Base-by-base conservation (phyloP, 2,888 invertebrate genomes). In the Trachelus iudaicus region DNA sequence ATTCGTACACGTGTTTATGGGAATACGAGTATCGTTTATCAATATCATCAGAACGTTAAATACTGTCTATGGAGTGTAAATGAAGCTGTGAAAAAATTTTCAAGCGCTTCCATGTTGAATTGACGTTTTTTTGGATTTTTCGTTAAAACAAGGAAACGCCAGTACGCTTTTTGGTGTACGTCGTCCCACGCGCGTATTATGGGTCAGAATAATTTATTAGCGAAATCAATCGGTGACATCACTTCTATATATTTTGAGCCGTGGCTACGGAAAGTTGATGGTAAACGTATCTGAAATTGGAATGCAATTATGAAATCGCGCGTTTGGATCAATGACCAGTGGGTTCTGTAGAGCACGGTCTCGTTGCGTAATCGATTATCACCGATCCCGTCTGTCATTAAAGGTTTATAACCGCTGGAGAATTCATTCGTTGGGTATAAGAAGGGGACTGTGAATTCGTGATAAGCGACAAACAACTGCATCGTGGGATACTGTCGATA, bases 281-380 rank as follows among this genome's bases (percentile, higher is more conserved):
- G 34, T 23, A 23, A 76, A 56, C 73, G 71, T 69, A 69, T 81
- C 77, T 79, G 74, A 83, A 81, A 85, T 85, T 80, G 83, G 83
- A 85, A 87, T 83, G 86, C 79, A 83, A 85, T 86, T 87, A 83
- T 83, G 83, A 86, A 85, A 85, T 83, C 79, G 77, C 80, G 74
- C 75, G 81, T 81, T 81, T 85, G 82, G 87, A 87, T 86, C 86
- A 86, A 86, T 86, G 85, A 85, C 85, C 86, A 85, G 82, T 74
- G 74, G 75, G 77, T 69, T 35, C 74, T 79, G 76, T 78, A 78
- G 56, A 34, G 34, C 77, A 79, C 79, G 79, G 81, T 77, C 76
- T 77, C 77, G 79, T 84, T 84, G 83, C 79, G 83, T 83, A 85
- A 86, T 78, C 82, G 83, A 85, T 85, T 85, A 84, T 85, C 82